phyloP scores from a whole-genome alignment of 2,888 invertebrate genomes.

The Apamea epomidion region DNA sequence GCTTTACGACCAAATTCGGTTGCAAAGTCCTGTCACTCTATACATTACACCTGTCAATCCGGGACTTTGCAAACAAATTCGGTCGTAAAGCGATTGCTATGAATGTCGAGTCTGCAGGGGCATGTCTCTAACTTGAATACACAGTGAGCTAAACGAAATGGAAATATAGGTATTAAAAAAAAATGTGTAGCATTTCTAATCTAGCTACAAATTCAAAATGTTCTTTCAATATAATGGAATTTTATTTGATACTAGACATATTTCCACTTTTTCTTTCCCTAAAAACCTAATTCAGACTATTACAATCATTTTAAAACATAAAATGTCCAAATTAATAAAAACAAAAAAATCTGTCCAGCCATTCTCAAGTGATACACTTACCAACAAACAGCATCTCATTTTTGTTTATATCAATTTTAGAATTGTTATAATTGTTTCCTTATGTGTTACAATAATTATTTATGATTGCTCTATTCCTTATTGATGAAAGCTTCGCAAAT shows the following conservation, averaged over 20 bases:
- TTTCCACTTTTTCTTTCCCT: background rate
- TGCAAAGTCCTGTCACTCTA: too few relatives aligned
- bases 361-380: background rate
- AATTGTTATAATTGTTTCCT: slow-evolving; percentile 16
- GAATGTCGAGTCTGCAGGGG: too few relatives aligned
- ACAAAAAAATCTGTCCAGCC: background rate
- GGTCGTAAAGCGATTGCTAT: too few relatives aligned
- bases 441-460: background rate
- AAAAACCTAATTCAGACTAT: background rate
- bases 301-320: background rate
- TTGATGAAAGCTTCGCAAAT: slow-evolving; percentile 15
- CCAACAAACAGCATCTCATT: background rate
- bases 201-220: background rate
- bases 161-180: background rate
- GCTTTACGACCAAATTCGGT: too few relatives aligned
- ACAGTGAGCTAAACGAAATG: background rate
- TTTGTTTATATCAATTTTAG: background rate
- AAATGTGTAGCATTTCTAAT: background rate
- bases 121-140: background rate
- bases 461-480: slow-evolving; percentile 17
- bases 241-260: background rate
- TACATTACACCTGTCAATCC: too few relatives aligned
- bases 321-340: background rate
- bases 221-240: background rate
- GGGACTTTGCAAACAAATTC: too few relatives aligned